Percentiles rank a stretch among this genome's conserved stretches.
phyloP scores from a whole-genome alignment of 1,140 invertebrate genomes.

The Drosophila micromelanica region DNA sequence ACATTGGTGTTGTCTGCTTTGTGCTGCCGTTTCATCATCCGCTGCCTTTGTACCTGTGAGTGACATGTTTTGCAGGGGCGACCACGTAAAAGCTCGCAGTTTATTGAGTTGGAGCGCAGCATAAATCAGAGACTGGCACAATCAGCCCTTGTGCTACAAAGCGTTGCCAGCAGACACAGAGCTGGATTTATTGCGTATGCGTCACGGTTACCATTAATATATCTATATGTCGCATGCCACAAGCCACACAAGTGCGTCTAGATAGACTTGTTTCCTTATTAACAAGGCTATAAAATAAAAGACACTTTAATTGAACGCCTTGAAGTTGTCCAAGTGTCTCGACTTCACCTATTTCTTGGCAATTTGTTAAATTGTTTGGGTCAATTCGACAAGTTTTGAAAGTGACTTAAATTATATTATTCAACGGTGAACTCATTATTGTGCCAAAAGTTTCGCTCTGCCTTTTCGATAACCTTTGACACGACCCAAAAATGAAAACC shows the following conservation, averaged over 20 bases:
- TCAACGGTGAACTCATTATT: conserved; percentile 32
- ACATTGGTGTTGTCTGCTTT: conserved; percentile 52
- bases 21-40: conserved; percentile 53
- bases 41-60: conserved; percentile 45
- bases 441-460: conserved; percentile 22
- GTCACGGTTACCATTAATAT: conserved; percentile 6
- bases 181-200: conserved; percentile 50
- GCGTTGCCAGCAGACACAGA: conserved; percentile 20
- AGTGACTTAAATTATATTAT: conserved; percentile 52
- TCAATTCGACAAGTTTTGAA: conserved; percentile 51
- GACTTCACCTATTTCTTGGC: not conserved
- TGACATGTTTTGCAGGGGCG: conserved; percentile 38
- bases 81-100: conserved; percentile 30
- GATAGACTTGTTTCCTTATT: conserved; percentile 27
- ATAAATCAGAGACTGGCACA: conserved; percentile 60
- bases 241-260: conserved; percentile 1
- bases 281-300: conserved; percentile 7
- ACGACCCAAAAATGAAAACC: conserved; percentile 30
- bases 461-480: conserved; percentile 13
- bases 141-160: conserved; percentile 19
- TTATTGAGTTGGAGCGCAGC: conserved; percentile 63
- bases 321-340: not conserved
- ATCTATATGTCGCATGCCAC: conserved; percentile 5
- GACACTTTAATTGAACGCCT: not conserved
- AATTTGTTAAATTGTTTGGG: conserved; percentile 31